Evolutionary conservation across 2,113 vertebrate species (phyloP).

Genomic region (Prunella himalayana): DNA sequence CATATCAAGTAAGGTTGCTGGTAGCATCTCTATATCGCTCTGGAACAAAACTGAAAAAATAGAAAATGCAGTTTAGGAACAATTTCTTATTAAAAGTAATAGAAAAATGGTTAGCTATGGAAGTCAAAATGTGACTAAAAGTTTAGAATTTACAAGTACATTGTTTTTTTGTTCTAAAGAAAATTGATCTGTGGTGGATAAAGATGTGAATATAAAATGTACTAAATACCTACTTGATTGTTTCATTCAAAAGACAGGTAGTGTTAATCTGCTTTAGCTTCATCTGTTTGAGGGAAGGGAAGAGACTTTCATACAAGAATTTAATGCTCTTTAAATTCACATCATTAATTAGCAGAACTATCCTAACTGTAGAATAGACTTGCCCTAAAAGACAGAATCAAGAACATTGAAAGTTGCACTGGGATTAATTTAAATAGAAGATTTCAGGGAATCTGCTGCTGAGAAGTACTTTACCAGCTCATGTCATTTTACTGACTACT

Average conservation of each 20-base stretch:
- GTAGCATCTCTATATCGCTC: background rate
- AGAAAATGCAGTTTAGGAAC: background rate
- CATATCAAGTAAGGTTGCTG: background rate
- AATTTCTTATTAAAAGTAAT: background rate
- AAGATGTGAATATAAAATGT: background rate
- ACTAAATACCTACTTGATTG: background rate
- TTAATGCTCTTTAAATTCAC: background rate
- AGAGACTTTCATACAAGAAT: background rate
- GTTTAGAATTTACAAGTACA: background rate
- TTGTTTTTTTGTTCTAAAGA: background rate
- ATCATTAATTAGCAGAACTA: background rate
- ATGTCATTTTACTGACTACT: background rate
- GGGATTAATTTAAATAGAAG: constrained; percentile 43
- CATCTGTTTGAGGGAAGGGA: background rate
- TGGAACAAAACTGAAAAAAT: background rate
- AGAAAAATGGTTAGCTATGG: background rate
- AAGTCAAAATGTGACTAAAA: background rate
- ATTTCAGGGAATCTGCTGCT: background rate
- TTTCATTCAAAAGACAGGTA: background rate
- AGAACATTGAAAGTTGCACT: background rate
- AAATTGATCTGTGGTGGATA: background rate
- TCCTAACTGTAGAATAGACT: background rate
- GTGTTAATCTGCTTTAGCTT: background rate
- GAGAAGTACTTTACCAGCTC: background rate
- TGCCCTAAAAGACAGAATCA: background rate